These are phyloP conservation scores for Salvelinus sp. DNA, from an alignment of 2,113 vertebrate genomes.

Conservation along the genomic window DNA sequence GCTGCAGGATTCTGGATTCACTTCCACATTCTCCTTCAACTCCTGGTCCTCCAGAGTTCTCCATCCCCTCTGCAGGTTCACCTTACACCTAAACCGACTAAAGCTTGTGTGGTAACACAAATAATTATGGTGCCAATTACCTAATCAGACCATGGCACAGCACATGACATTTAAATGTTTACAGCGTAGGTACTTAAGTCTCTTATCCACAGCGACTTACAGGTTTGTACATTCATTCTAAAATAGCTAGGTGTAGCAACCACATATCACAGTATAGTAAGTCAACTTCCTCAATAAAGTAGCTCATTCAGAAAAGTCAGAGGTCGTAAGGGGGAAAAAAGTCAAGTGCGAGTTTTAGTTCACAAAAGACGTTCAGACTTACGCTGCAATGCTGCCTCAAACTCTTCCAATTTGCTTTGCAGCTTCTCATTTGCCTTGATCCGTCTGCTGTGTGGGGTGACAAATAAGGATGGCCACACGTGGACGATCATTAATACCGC, in stretches of 20 bases:
- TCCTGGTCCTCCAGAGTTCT: slow-evolving; percentile 85
- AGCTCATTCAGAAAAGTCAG: too few relatives aligned
- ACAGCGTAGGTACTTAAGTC: slow-evolving; percentile 67
- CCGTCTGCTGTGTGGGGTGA: slow-evolving; percentile 74
- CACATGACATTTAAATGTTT: slow-evolving; percentile 73
- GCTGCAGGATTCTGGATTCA: slow-evolving; percentile 83
- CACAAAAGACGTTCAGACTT: slow-evolving; percentile 57
- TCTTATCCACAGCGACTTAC: too few relatives aligned
- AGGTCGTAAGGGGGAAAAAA: neutral
- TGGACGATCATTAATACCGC: neutral
- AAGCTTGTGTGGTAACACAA: neutral
- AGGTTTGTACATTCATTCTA: too few relatives aligned
- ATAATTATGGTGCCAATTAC: neutral
- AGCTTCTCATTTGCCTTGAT: slow-evolving; percentile 90
- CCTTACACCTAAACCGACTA: slow-evolving; percentile 76
- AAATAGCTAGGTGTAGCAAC: too few relatives aligned
- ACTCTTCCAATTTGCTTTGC: slow-evolving; percentile 81
- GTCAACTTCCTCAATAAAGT: too few relatives aligned
- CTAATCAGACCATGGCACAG: neutral
- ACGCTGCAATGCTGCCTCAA: slow-evolving; percentile 86
- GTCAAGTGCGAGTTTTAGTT: neutral
- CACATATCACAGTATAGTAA: too few relatives aligned
- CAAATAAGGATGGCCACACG: neutral
- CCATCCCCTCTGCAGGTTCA: slow-evolving; percentile 84
- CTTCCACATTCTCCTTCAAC: slow-evolving; percentile 84